phyloP scores from a whole-genome alignment of 2,797 vertebrate species.

The Sebastes aleutianus region DNA sequence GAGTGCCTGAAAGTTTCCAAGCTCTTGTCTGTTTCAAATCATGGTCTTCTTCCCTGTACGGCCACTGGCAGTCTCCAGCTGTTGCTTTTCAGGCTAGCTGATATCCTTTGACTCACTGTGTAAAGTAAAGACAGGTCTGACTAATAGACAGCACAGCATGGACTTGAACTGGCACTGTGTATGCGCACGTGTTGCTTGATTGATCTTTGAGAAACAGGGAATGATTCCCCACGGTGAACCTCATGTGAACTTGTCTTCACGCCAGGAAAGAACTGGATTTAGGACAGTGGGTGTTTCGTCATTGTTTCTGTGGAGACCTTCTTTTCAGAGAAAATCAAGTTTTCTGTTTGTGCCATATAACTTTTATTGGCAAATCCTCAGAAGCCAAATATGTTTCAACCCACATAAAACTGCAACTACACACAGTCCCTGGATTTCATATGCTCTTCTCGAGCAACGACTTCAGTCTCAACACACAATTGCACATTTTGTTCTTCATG shows the following conservation, averaged over 20 bases:
- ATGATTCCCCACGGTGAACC: conserved; percentile 51
- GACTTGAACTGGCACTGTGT: conserved; percentile 32
- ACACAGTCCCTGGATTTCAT: conserved; percentile 38
- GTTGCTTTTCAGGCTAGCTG: conserved; percentile 39
- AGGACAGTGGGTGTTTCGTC: conserved; percentile 48
- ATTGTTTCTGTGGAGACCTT: conserved; percentile 44
- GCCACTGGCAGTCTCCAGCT: conserved; percentile 34
- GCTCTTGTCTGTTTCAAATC: conserved; percentile 52
- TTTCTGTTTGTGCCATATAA: conserved; percentile 48
- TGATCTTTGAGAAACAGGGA: conserved; percentile 57
- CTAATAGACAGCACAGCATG: conserved; percentile 34
- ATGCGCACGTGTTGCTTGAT: conserved; percentile 30
- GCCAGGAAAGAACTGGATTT: conserved; percentile 56
- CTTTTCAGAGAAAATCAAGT: conserved; percentile 43
- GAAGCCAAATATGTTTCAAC: conserved; percentile 59
- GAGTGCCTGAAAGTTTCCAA: conserved; percentile 17
- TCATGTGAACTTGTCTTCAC: conserved; percentile 55
- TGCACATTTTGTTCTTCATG: conserved; percentile 21
- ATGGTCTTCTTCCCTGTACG: conserved; percentile 9
- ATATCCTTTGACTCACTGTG: conserved; percentile 57
- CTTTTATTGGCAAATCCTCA: conserved; percentile 41
- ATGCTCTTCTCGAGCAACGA: conserved; percentile 22
- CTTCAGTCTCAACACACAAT: conserved; percentile 14
- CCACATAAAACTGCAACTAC: conserved; percentile 50
- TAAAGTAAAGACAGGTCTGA: conserved; percentile 43